These are phyloP conservation scores for Porites lobata DNA, from an alignment of 92 coral and sea anemone genomes.

Conservation along the genomic window DNA sequence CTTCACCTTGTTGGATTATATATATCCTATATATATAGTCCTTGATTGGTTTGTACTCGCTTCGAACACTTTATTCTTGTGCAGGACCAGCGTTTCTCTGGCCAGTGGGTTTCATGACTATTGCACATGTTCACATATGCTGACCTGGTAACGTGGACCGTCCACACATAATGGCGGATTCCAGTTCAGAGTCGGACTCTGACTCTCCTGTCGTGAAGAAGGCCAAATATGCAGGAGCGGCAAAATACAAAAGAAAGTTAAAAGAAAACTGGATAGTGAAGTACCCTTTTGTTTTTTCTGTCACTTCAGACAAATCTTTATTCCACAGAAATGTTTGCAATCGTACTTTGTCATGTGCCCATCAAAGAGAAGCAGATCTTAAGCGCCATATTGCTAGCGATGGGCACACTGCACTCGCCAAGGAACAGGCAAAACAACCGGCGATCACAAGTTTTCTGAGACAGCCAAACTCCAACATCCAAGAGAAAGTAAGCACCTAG, in stretches of 20 bases:
- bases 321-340: slow-evolving; percentile 36
- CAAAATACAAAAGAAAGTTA: slow-evolving; percentile 10
- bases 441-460: slow-evolving; percentile 21
- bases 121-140: too few species aligned
- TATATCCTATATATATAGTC: too few species aligned
- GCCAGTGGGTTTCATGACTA: too few species aligned
- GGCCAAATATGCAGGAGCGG: slow-evolving; percentile 13
- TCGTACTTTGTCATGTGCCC: slow-evolving; percentile 33
- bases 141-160: too few species aligned
- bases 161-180: too few species aligned
- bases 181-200: slow-evolving; percentile 18
- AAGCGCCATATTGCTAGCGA: slow-evolving; percentile 46
- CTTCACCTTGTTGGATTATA: too few species aligned
- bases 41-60: too few species aligned
- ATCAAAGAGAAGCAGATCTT: slow-evolving; percentile 36
- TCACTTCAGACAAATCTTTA: background rate
- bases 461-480: background rate
- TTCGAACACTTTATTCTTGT: too few species aligned
- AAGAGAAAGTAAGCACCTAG: slow-evolving; percentile 15
- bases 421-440: slow-evolving; percentile 40
- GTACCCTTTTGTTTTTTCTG: slow-evolving; percentile 2
- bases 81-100: too few species aligned
- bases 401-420: slow-evolving; percentile 38
- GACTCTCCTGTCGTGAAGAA: slow-evolving; percentile 3
- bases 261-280: slow-evolving; percentile 1